Evolutionary conservation across 2,797 vertebrate genomes (phyloP), one percentile per base, ranked within the genome.

Genomic region (Oreochromis mossambicus): DNA sequence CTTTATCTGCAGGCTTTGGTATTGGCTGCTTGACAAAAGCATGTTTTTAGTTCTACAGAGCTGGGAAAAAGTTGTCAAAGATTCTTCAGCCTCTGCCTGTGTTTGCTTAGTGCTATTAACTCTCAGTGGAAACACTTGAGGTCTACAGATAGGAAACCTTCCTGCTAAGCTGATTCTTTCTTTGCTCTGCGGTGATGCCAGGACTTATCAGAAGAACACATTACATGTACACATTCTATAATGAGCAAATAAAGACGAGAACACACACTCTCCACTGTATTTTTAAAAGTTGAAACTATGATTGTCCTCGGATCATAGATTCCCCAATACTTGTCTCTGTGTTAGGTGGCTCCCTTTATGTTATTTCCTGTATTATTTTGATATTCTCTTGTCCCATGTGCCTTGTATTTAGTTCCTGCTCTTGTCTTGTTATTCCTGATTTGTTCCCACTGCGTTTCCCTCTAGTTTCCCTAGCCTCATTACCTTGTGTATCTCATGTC

Each of bases 161-260:
- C 83, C 83, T 6, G 87, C 84, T 83, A 52, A 80, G 80, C 68
- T 80, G 77, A 90, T 87, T 85, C 82, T 82, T 68, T 29, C 34
- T 66, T 66, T 5, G 29, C 68, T 61, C 10, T 8, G 51, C 32
- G 2, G 56, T 14, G 7, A 29, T 83, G 89, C 84, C 90, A 93
- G 88, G 90, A 83, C 85, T 90, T 89, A 93, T 90, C 91, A 94
- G 68, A 38, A 83, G 79, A 87, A 46, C 21, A 87, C 86, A 86
- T 86, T 89, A 81, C 70, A 56, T 78, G 13, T 17, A 38, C 61
- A 68, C 68, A 21, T 55, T 51, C 6, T 1, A 14, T 38, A 66
- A 87, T 24, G 79, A 91, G 38, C 80, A 17, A 61, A 50, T 4
- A 50, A 34, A 46, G 19, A 75, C 11, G 8, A 38, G 17, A 78